phyloP scores from a whole-genome alignment of 2,113 vertebrate genomes.

The Tautogolabrus adspersus region DNA sequence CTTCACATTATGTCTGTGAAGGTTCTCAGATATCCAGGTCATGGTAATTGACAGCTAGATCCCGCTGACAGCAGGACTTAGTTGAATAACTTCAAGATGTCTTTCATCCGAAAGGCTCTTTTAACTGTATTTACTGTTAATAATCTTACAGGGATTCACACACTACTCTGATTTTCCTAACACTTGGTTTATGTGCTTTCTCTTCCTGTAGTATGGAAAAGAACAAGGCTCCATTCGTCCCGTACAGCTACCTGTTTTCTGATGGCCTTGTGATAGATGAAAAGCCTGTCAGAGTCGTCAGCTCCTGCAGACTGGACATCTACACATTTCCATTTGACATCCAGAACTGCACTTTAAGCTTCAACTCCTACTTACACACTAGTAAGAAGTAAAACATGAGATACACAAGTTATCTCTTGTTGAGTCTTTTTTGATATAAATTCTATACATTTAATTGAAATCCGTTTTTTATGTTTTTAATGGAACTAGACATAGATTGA shows the following conservation, averaged over 20 bases:
- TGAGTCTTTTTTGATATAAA: background rate
- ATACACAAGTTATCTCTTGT: background rate
- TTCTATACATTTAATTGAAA: too few relatives aligned
- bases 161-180: too few relatives aligned
- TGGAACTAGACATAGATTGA: background rate
- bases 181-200: background rate
- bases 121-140: too few relatives aligned
- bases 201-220: slow-evolving; percentile 61
- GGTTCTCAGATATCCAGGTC: too few relatives aligned
- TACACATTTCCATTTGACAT: slow-evolving; percentile 70
- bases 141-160: too few relatives aligned
- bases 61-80: too few relatives aligned
- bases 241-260: slow-evolving; percentile 32
- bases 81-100: too few relatives aligned
- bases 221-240: slow-evolving; percentile 45
- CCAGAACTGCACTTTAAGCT: slow-evolving; percentile 64
- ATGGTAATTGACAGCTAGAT: too few relatives aligned
- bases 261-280: slow-evolving; percentile 10
- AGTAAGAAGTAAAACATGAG: slow-evolving; percentile 30
- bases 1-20: too few relatives aligned
- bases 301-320: slow-evolving; percentile 67
- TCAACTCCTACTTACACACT: slow-evolving; percentile 47
- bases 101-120: too few relatives aligned
- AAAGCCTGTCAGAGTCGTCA: slow-evolving; percentile 59
- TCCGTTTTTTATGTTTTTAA: background rate